phyloP scores from a whole-genome alignment of 2,797 vertebrate genomes.

The Catharus ustulatus region DNA sequence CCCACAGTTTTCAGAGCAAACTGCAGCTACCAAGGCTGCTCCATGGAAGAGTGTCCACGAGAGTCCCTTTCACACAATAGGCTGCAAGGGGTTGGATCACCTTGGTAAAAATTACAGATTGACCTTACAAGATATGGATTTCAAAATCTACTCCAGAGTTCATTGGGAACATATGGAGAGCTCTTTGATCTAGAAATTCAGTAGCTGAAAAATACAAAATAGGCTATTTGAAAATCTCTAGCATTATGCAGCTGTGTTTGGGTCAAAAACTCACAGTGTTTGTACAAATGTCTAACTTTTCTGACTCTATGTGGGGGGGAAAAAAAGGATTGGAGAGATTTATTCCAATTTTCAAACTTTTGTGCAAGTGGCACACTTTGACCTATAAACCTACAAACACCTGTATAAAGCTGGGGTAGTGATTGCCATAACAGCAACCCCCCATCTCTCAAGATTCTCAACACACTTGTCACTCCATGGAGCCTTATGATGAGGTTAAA shows the following conservation, averaged over 20 bases:
- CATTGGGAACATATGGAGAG: not conserved
- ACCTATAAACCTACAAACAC: not conserved
- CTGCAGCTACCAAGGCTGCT: not conserved
- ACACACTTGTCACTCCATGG: not conserved
- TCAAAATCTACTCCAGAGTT: not conserved
- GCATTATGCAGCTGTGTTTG: not conserved
- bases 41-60: not conserved
- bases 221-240: not conserved
- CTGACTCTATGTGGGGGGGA: too few species aligned
- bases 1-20: conserved; percentile 10
- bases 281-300: not conserved
- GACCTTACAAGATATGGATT: not conserved
- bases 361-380: not conserved
- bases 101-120: not conserved
- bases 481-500: not conserved
- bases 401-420: not conserved
- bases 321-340: not conserved
- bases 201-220: not conserved
- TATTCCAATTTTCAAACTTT: not conserved
- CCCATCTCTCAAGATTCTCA: not conserved
- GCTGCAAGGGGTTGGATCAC: not conserved
- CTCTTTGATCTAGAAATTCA: not conserved
- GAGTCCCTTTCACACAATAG: not conserved
- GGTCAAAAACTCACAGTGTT: rapidly evolving
- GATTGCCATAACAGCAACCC: not conserved